phyloP scores from a whole-genome alignment of 2,113 vertebrate genomes.

The Heptranchias perlo region DNA sequence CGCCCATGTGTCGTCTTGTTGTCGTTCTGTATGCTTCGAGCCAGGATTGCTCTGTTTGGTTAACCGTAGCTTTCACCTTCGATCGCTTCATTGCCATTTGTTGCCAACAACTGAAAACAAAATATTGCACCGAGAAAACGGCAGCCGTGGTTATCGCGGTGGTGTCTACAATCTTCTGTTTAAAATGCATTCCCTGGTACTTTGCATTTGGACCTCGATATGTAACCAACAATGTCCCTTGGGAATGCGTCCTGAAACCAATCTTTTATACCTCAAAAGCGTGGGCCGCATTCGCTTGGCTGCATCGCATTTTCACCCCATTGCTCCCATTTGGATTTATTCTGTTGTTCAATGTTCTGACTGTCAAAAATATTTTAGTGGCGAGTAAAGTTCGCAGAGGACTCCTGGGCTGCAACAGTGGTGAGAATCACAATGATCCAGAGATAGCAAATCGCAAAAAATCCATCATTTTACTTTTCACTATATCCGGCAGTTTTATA shows the following conservation, averaged over 20 bases:
- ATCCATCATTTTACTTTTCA: conserved; percentile 40
- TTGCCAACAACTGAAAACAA: conserved; percentile 40
- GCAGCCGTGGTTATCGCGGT: conserved; percentile 33
- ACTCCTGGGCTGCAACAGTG: conserved; percentile 24
- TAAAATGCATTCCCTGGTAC: conserved; percentile 40
- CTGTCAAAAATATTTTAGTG: conserved; percentile 39
- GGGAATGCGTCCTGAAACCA: conserved; percentile 38
- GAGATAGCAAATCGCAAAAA: conserved; percentile 41
- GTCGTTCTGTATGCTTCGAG: conserved; percentile 27
- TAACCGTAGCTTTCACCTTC: conserved; percentile 42
- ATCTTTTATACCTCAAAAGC: conserved; percentile 34
- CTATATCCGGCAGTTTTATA: conserved; percentile 41
- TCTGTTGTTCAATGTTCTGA: conserved; percentile 41
- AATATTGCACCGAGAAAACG: conserved; percentile 39
- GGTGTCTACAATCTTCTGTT: conserved; percentile 33
- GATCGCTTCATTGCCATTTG: conserved; percentile 41
- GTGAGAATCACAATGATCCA: conserved; percentile 33
- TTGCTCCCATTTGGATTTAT: conserved; percentile 38
- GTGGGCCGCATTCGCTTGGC: conserved; percentile 39
- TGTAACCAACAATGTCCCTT: conserved; percentile 32
- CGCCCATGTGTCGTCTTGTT: neutral
- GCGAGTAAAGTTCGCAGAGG: conserved; percentile 29
- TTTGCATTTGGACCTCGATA: conserved; percentile 41
- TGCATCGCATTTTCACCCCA: conserved; percentile 41
- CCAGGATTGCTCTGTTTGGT: conserved; percentile 41